Evolutionary conservation across 2,113 vertebrate genomes (phyloP), one percentile per base, ranked within the genome.

Genomic region (Phyllostomus discolor): DNA sequence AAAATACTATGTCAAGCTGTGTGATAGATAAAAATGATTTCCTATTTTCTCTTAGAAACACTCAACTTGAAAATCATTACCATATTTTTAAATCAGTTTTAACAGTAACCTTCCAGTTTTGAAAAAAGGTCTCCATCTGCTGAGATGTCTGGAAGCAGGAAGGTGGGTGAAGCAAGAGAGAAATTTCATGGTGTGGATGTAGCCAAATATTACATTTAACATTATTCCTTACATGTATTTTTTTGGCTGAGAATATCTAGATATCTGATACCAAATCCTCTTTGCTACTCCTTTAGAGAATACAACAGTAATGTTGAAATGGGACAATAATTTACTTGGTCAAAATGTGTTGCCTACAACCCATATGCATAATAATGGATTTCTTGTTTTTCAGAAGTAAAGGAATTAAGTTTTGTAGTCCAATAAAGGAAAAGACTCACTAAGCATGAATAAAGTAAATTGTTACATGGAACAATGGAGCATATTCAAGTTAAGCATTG

Each of bases 121-220:
- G 9, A 0, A 73, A 46, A 90, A 80, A 57, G 1, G 7, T 43
- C 26, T 81, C 28, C 19, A 50, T 88, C 73, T 73, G n/a, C 17
- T 73, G 87, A 70, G 7, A 90, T 84, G 14, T 59, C 22, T 90
- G 52, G 26, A 94, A 86, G 31, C 43, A 54, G 41, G 67, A 86
- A 80, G 1, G 41, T 83, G 22, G 28, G 7, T 70, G 22, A 86
- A 48, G 94, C 52, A 91, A 91, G 57, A 98, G 78, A 97, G 89
- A 96, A 50, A 97, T 82, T 91, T 93, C 96, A 98, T 95, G 97
- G 96, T 95, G 93, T 97, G 97, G 98, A 98, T 98, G 98, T 98
- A 99, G 98, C 98, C 98, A 99, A 98, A 98, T 98, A 98, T 97
- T 98, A 15, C 97, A 98, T 99, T 99, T 99, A 99, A 98, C 98